A percentile compares a stretch with the other conserved stretches of the same genome.
phyloP scores from a whole-genome alignment of 2,888 invertebrate species.

The Hypena proboscidalis region DNA sequence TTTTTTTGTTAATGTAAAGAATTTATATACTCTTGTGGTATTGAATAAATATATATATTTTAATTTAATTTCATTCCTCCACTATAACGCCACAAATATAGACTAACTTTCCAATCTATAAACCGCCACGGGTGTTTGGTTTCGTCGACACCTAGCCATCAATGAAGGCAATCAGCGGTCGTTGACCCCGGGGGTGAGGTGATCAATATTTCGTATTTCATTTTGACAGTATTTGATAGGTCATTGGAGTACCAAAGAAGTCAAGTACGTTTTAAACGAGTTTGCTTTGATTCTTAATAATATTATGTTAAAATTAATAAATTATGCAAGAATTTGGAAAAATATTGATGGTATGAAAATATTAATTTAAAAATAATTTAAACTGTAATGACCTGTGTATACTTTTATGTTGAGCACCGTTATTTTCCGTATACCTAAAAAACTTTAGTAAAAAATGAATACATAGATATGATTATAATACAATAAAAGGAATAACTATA shows the following conservation, averaged over 20 bases:
- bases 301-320: no score
- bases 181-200: constrained; percentile 48
- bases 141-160: constrained; percentile 46
- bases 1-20: no score
- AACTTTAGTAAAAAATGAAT: no score
- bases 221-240: constrained; percentile 55
- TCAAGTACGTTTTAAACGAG: no score
- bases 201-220: constrained; percentile 68
- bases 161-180: constrained; percentile 65
- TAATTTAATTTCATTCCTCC: constrained; percentile 13
- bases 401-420: no score
- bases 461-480: no score
- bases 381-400: no score
- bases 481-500: no score
- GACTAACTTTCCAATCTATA: constrained; percentile 27
- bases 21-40: not conserved
- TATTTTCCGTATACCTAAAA: no score
- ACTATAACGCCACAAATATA: constrained; percentile 3
- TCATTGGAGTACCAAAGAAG: constrained; percentile 36
- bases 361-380: no score
- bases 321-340: no score
- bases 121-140: constrained; percentile 29
- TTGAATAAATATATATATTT: not conserved
- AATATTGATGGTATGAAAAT: no score
- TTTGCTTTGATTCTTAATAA: not conserved